A percentile compares a stretch with the other conserved stretches of the same genome.
Conservation (phyloP, 1,140 invertebrate genomes). For the Lepidurus apus region DNA sequence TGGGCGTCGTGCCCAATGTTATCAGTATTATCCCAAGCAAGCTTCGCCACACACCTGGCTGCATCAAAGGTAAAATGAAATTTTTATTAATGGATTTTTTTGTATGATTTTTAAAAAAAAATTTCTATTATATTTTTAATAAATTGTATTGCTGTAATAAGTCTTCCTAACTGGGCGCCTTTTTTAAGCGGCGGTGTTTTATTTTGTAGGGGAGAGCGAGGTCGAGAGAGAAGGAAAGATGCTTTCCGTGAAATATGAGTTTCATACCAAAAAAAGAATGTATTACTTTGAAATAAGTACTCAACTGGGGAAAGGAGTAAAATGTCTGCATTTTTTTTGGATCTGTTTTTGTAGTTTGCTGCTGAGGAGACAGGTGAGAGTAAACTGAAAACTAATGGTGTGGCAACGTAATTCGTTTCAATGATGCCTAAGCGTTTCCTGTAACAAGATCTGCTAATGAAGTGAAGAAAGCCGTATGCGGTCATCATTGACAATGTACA, state of each 20-base stretch:
- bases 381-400: background rate
- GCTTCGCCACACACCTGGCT: background rate
- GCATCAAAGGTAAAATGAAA: background rate
- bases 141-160: background rate
- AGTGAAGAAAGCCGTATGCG: background rate
- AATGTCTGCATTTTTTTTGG: background rate
- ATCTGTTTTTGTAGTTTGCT: background rate
- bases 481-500: background rate
- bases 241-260: too few species aligned
- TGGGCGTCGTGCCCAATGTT: background rate
- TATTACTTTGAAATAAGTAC: too few species aligned
- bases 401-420: background rate
- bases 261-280: too few species aligned
- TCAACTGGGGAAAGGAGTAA: background rate
- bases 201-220: too few species aligned
- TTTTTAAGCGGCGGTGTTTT: too few species aligned
- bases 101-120: background rate
- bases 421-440: background rate
- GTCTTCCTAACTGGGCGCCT: background rate
- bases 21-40: background rate
- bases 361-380: background rate
- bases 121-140: background rate
- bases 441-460: background rate
- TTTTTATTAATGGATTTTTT: background rate
- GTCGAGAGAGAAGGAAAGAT: too few species aligned